These are phyloP conservation scores for Anisognathus igniventris DNA, from an alignment of 2,797 vertebrate genomes.

Conservation along the genomic window DNA sequence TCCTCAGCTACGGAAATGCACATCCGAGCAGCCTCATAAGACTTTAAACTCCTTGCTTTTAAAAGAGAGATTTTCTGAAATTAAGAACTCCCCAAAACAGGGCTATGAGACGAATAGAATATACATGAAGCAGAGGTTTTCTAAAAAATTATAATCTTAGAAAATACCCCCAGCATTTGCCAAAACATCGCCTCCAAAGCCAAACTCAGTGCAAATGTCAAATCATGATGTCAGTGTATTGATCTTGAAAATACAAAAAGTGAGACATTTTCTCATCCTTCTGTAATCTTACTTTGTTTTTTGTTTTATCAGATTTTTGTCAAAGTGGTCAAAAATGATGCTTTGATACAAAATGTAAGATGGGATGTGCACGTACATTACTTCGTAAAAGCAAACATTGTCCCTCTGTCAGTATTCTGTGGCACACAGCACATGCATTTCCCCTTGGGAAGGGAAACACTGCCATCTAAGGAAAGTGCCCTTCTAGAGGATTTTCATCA, in stretches of 20 bases:
- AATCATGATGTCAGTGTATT: not conserved
- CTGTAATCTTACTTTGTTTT: not conserved
- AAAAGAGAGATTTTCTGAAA: not conserved
- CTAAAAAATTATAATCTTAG: not conserved
- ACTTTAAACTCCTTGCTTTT: not conserved
- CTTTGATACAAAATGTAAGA: not conserved
- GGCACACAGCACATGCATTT: fast-evolving
- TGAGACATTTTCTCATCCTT: not conserved
- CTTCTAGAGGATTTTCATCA: not conserved
- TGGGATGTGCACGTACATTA: fast-evolving
- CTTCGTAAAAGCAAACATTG: not conserved
- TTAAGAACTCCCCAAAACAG: not conserved
- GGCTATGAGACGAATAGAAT: not conserved
- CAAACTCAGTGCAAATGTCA: not conserved
- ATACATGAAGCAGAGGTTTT: not conserved
- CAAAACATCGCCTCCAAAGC: not conserved
- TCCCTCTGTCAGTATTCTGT: fast-evolving
- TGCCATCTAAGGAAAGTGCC: not conserved
- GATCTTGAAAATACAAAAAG: not conserved
- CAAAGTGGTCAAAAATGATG: not conserved
- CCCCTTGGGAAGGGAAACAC: not conserved
- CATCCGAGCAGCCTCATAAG: fast-evolving
- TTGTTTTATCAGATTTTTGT: not conserved
- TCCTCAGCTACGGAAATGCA: not conserved
- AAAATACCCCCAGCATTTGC: not conserved